These are phyloP conservation scores for Serilophus lunatus DNA, from an alignment of 2,113 vertebrate species.

Conservation along the genomic window DNA sequence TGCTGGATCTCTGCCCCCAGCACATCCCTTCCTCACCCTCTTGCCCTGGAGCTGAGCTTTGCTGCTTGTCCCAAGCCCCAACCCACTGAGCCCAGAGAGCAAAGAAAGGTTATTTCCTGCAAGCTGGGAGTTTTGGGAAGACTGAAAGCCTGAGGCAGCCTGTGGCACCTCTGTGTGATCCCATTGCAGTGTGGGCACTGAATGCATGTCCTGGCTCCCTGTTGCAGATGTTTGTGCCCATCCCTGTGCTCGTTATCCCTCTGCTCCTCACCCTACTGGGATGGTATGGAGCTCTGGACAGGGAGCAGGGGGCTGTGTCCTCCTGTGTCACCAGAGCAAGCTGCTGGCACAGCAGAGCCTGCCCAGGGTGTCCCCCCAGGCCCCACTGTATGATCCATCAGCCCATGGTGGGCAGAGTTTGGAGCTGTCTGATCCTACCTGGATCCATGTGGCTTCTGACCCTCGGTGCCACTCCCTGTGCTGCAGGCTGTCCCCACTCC, in stretches of 20 bases:
- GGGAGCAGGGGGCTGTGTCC: fast-evolving
- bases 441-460: not conserved
- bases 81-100: not conserved
- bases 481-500: not conserved
- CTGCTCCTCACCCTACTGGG: fast-evolving
- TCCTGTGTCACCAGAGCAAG: not conserved
- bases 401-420: not conserved
- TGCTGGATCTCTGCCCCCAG: fast-evolving
- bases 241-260: fast-evolving
- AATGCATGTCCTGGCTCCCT: not conserved
- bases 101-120: not conserved
- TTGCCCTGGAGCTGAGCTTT: not conserved
- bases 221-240: not conserved
- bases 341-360: not conserved
- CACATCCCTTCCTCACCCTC: not conserved
- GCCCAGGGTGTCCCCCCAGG: not conserved
- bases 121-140: not conserved
- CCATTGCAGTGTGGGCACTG: fast-evolving
- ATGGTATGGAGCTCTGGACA: not conserved
- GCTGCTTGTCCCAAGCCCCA: not conserved
- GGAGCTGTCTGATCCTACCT: not conserved
- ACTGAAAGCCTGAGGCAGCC: fast-evolving
- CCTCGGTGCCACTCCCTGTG: not conserved
- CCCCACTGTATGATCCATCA: not conserved
- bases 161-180: fast-evolving